Evolutionary conservation across 2,797 vertebrate species (phyloP).

Genomic region (Fistularia commersonii): DNA sequence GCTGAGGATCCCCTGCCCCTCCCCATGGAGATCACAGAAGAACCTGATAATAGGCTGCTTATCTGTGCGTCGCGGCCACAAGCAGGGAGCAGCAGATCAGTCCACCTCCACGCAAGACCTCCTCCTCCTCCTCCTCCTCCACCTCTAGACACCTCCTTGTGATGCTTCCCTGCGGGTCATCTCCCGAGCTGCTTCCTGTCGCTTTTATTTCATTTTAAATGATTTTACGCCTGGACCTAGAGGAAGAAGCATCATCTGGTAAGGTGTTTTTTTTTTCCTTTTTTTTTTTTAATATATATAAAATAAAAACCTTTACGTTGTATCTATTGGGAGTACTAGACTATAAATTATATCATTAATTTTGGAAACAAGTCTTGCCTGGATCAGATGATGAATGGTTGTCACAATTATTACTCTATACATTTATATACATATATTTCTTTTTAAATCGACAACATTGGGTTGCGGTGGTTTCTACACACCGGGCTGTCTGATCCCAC

Average conservation of each 20-base stretch:
- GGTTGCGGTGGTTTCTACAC: slow-evolving; percentile 35
- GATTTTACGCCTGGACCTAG: slow-evolving; percentile 3
- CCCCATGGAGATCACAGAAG: slow-evolving; percentile 44
- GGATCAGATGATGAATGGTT: too few relatives aligned
- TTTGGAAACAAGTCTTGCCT: too few relatives aligned
- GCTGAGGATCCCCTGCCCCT: slow-evolving; percentile 58
- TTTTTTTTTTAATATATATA: too few relatives aligned
- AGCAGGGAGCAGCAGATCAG: slow-evolving; percentile 35
- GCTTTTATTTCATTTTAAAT: slow-evolving; percentile 1
- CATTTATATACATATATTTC: too few relatives aligned
- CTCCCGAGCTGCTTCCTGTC: slow-evolving; percentile 36
- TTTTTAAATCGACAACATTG: too few relatives aligned
- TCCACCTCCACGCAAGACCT: slow-evolving; percentile 27
- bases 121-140: too few relatives aligned
- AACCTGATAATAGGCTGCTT: slow-evolving; percentile 60
- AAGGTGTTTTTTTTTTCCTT: slow-evolving; percentile 26
- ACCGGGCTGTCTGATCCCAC: slow-evolving; percentile 73
- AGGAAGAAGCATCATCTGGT: slow-evolving; percentile 25
- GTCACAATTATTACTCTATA: too few relatives aligned
- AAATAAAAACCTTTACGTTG: neutral
- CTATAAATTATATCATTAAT: neutral
- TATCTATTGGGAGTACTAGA: neutral
- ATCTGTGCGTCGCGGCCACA: slow-evolving; percentile 52
- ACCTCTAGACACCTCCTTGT: too few relatives aligned
- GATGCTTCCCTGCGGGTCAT: neutral